phyloP scores from a whole-genome alignment of 1,140 invertebrate genomes.

The Philotrypesis tridentata region DNA sequence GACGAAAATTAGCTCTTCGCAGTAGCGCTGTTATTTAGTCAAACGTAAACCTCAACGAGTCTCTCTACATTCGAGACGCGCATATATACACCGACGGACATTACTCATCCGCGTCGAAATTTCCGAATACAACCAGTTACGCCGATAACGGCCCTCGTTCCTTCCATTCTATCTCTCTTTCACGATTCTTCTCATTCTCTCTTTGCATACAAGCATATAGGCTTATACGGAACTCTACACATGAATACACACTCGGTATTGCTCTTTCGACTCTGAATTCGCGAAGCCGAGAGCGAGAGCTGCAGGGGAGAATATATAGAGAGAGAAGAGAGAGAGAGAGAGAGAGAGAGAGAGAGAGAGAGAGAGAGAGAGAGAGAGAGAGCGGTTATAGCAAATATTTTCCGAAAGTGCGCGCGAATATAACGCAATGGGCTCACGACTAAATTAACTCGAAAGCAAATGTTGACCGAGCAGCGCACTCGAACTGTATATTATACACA shows the following conservation, averaged over 20 bases:
- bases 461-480: not conserved
- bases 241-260: no score
- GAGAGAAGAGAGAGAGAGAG: no score
- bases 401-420: not conserved
- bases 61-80: slow-evolving; percentile 25
- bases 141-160: slow-evolving; percentile 30
- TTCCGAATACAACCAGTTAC: not conserved
- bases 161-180: slow-evolving; percentile 31
- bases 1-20: not conserved
- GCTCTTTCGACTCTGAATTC: no score
- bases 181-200: slow-evolving; percentile 5
- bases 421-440: not conserved
- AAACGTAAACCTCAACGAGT: slow-evolving; percentile 39
- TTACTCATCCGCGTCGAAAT: slow-evolving; percentile 47
- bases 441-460: not conserved
- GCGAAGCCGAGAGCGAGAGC: no score
- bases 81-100: slow-evolving; percentile 32
- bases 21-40: no score
- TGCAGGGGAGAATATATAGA: no score
- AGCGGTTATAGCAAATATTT: no score
- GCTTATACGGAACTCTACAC: no score
- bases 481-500: not conserved
- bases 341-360: no score
- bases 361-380: no score
- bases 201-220: no score